phyloP scores from a whole-genome alignment of 2,888 invertebrate genomes.

The Gandaritis pyraliata region DNA sequence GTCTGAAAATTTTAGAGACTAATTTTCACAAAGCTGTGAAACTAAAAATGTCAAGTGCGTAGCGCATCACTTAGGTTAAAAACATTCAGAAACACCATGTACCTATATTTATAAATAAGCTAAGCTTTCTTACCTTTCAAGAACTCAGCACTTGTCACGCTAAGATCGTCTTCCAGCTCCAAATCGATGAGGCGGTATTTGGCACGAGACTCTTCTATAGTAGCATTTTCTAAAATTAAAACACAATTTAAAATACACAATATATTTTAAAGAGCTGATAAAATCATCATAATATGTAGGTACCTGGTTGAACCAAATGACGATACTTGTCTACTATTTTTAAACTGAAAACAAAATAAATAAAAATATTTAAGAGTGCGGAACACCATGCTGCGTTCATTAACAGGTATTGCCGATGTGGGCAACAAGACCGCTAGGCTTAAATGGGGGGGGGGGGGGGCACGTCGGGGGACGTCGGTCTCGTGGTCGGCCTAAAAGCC shows the following conservation, averaged over 20 bases:
- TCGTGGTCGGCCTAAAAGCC: no score
- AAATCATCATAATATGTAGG: conserved; percentile 17
- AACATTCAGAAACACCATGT: no score
- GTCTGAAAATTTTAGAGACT: conserved; percentile 39
- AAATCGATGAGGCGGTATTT: conserved; percentile 36
- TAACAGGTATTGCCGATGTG: no score
- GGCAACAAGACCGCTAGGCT: no score
- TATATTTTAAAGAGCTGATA: background rate
- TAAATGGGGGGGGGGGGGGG: no score
- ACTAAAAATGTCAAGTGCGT: no score
- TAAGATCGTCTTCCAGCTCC: conserved; percentile 48
- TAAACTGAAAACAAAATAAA: conserved; percentile 59
- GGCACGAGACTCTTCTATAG: conserved; percentile 16
- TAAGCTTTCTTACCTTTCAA: conserved; percentile 43
- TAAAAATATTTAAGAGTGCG: conserved; percentile 13
- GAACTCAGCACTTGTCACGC: conserved; percentile 48
- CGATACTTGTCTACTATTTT: conserved; percentile 64
- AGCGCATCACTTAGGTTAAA: no score
- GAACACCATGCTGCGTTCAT: no score
- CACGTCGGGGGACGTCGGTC: no score
- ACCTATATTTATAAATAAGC: no score
- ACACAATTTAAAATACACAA: conserved; percentile 2
- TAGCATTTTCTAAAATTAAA: conserved; percentile 13
- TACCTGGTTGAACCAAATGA: conserved; percentile 60
- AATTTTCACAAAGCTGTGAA: no score